A percentile compares a stretch with the other conserved stretches of the same genome.
These are phyloP conservation scores for Melanocharis versteri DNA, from an alignment of 2,113 vertebrate genomes.

Conservation along the genomic window DNA sequence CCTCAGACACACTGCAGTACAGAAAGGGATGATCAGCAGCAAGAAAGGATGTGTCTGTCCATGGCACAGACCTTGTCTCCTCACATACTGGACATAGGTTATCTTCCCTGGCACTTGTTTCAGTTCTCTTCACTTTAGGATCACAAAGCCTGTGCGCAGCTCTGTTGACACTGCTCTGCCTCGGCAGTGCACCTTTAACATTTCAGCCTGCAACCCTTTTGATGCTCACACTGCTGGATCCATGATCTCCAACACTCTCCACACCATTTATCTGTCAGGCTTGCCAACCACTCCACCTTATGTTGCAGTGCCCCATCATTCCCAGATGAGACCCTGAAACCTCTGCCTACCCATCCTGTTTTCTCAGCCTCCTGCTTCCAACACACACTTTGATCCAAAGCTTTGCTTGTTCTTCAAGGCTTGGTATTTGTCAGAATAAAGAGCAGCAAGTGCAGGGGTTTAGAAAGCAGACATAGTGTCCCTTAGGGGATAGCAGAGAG, in stretches of 20 bases:
- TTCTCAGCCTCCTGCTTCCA: background rate
- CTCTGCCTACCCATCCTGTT: background rate
- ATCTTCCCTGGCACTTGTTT: background rate
- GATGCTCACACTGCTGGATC: background rate
- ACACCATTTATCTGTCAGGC: background rate
- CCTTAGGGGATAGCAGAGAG: background rate
- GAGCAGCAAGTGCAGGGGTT: background rate
- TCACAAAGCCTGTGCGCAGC: accelerated
- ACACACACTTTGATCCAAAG: background rate
- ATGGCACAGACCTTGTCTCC: background rate
- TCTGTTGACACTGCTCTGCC: background rate
- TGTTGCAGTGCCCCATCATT: background rate
- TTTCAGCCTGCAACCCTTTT: background rate
- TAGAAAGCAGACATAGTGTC: background rate
- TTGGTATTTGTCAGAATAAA: slow-evolving; percentile 51
- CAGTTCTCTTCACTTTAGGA: background rate
- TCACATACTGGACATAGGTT: background rate
- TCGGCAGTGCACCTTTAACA: background rate
- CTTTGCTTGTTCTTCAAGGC: slow-evolving; percentile 15
- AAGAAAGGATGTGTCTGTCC: background rate
- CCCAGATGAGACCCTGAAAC: background rate
- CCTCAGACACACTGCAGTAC: background rate
- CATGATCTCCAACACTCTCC: background rate
- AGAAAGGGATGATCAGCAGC: background rate
- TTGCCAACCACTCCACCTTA: background rate